A percentile compares a stretch with the other conserved stretches of the same genome.
Conservation (phyloP, 1,140 invertebrate genomes). For the Nymphalis io region DNA sequence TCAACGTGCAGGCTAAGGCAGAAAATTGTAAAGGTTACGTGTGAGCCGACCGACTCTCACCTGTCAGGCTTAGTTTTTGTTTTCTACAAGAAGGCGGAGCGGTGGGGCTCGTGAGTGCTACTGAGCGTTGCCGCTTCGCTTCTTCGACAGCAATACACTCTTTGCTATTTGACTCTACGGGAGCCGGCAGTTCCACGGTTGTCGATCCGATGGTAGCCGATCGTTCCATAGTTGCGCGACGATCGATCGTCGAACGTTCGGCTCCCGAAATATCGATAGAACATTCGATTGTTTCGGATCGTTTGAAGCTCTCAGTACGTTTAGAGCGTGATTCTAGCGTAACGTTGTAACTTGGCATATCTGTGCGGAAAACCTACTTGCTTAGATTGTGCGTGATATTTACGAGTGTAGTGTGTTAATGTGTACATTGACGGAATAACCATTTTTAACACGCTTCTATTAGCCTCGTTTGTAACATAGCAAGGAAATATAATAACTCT, state of each 20-base stretch:
- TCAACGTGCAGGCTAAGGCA: constrained; percentile 34
- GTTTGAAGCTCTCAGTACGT: constrained; percentile 41
- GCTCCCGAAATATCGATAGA: constrained; percentile 18
- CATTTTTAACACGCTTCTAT: not conserved
- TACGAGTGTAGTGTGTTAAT: constrained; percentile 30
- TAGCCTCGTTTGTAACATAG: no score
- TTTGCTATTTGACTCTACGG: constrained; percentile 22
- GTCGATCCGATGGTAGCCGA: constrained; percentile 26
- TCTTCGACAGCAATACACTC: constrained; percentile 42
- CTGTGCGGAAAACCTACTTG: constrained; percentile 69
- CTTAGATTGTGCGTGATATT: constrained; percentile 59
- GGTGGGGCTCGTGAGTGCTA: constrained; percentile 66
- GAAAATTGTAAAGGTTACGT: constrained; percentile 39
- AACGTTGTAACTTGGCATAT: constrained; percentile 59
- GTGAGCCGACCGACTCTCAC: constrained; percentile 81
- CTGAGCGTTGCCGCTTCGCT: constrained; percentile 54
- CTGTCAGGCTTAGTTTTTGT: constrained; percentile 81
- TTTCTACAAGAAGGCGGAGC: constrained; percentile 77
- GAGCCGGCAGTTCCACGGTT: constrained; percentile 14
- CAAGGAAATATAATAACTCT: no score
- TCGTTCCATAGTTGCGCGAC: constrained; percentile 26
- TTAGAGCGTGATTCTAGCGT: constrained; percentile 56
- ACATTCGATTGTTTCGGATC: constrained; percentile 35
- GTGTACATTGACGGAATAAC: constrained; percentile 25
- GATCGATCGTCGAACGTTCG: constrained; percentile 24